Evolutionary conservation across 1,140 invertebrate genomes (phyloP), one percentile per base, ranked within the genome.

Genomic region (Meteorus sp.): DNA sequence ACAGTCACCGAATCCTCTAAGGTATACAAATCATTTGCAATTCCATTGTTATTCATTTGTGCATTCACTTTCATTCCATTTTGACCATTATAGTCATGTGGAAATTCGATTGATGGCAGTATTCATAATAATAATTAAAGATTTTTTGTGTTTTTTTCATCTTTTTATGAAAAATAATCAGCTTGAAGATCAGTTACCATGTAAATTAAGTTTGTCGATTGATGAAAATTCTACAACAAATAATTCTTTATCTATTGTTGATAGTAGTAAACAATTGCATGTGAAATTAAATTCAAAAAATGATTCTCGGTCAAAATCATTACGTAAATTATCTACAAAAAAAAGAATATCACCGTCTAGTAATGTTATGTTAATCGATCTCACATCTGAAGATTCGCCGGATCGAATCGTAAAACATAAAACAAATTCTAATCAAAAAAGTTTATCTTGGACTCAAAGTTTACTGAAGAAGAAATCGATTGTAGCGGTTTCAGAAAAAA

Each of bases 301-400:
- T n/a, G n/a, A n/a, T n/a, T n/a, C n/a, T n/a, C n/a, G n/a, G 33
- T 59, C 39, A 35, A 33, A 45, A 51, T 61, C 54, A 60, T 29
- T 22, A 13, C 60, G 50, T 33, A 64, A 47, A 60, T 60, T 64
- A 25, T 19, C 35, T 31, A 68, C 64, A 59, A 73, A 71, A n/a
- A n/a, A n/a, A n/a, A n/a, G n/a, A n/a, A n/a, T n/a, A n/a, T n/a
- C n/a, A n/a, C n/a, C n/a, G 51, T 65, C 60, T 2, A 62, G 62
- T 44, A 61, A 76, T 15, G 68, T 75, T 62, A 45, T 76, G 41
- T 52, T 75, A 15, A 75, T 78, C 4, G 76, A 78, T 68, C 63
- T 78, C 48, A 78, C 76, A 19, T 67, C 56, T 20, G 74, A 76
- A 13, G 51, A 63, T 35, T 54, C 60, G 31, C 53, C 50, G 3